Base-by-base conservation (phyloP, 2,797 vertebrate genomes). In the Enoplosus armatus region DNA sequence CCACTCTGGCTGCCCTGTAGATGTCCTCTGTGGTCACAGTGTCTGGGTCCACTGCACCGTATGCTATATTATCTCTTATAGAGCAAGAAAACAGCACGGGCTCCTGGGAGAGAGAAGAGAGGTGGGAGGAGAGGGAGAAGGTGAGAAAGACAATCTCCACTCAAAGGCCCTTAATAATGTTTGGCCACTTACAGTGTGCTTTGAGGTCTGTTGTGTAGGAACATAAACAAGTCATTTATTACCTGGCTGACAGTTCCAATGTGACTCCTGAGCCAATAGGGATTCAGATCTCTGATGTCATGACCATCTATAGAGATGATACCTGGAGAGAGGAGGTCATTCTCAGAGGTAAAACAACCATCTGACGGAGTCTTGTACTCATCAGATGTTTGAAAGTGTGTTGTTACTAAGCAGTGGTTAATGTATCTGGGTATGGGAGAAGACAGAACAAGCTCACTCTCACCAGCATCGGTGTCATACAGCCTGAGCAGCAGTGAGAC, bases 191-290 rank as follows among this genome's bases (percentile, higher is more conserved):
- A 35, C 60, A 39, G 24, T 43, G 22, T 41, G 35, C 12, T 26
- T 12, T 45, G 8, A 45, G 16, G 63, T 20, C 2, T 60, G 55
- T 1, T 50, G 54, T 22, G 31, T 0, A 24, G 29, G 14, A 71
- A 22, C 14, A 56, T 6, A 47, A 47, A 47, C 7, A 26, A 35
- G 24, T 10, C 0, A 51, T 22, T 64, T 15, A 41, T 85, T 94
- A 99, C 98, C 98, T 99, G 98, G 92, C 96, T 99, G 84, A 99
- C 98, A 18, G 97, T 98, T 85, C 98, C 98, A 64, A 99, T 97
- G 85, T 95, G 96, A 87, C 93, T 95, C 80, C 98, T 95, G 83
- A 99, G 94, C 98, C 98, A 99, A 75, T 93, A 90, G 5, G 98
- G 97, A 90, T 98, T 99, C 45, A 99, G 90, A 67, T 96, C 95